A percentile compares a stretch with the other conserved stretches of the same genome.
Evolutionary conservation across 2,113 vertebrate genomes (phyloP).

Genomic region (Nibea coibor): DNA sequence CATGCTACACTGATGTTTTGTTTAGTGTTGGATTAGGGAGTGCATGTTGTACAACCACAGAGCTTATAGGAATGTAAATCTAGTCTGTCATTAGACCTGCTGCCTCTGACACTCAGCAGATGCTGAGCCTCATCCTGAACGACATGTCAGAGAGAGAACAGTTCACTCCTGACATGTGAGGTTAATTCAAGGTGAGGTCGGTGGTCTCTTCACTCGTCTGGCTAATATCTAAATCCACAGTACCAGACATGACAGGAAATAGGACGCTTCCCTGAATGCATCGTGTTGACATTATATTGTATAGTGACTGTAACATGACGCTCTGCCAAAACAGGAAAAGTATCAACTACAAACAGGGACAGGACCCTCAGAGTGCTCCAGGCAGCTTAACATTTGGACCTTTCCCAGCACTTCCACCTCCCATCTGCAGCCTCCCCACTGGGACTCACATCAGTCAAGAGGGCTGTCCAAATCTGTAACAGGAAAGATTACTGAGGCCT

Average conservation of each 20-base stretch:
- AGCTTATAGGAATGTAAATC: conserved; percentile 40
- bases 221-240: not conserved
- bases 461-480: not conserved
- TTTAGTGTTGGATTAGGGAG: conserved; percentile 34
- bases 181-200: conserved; percentile 1
- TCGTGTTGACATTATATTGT: conserved; percentile 2
- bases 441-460: conserved; percentile 30
- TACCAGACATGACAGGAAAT: not conserved
- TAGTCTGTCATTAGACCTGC: conserved; percentile 48
- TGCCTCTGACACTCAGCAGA: conserved; percentile 51
- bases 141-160: conserved; percentile 31
- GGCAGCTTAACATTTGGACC: conserved; percentile 48
- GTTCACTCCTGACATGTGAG: conserved; percentile 11
- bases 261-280: not conserved
- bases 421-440: conserved; percentile 30
- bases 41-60: not conserved
- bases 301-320: conserved; percentile 47
- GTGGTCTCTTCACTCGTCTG: conserved; percentile 16
- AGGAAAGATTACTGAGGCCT: not conserved
- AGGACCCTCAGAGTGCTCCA: conserved; percentile 29
- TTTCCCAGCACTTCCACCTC: conserved; percentile 52
- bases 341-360: conserved; percentile 36
- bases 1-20: conserved; percentile 1
- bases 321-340: conserved; percentile 63
- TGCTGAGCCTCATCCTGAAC: conserved; percentile 10